These are phyloP conservation scores for Strongylocentrotus purpuratus DNA, from an alignment of 35 echinoderm and acorn worm species.

Conservation along the genomic window DNA sequence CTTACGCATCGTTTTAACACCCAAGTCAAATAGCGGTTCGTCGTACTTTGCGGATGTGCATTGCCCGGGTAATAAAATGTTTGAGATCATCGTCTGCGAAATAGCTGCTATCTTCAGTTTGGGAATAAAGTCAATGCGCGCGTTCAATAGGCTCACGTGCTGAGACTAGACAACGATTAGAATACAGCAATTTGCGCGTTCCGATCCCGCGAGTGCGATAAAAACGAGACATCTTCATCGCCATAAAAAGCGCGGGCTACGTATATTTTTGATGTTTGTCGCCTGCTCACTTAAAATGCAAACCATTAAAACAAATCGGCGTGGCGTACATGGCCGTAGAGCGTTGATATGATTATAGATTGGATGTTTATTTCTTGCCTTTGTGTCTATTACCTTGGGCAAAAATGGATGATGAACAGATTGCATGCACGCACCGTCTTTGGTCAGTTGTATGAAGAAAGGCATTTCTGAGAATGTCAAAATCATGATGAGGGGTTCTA, in stretches of 20 bases:
- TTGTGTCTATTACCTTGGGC: neutral
- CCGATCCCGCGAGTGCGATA: slow-evolving; percentile 48
- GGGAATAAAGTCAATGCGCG: slow-evolving; percentile 1
- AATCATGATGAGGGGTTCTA: neutral
- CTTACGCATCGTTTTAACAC: slow-evolving; percentile 48
- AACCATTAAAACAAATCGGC: slow-evolving; percentile 28
- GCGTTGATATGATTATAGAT: neutral
- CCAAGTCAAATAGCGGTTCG: neutral
- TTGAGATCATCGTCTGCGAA: neutral
- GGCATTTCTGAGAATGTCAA: neutral
- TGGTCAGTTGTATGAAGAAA: neutral
- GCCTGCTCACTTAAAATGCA: slow-evolving; percentile 13
- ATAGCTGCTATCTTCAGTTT: slow-evolving; percentile 16
- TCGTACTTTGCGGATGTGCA: slow-evolving; percentile 30
- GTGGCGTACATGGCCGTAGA: neutral
- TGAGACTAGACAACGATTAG: slow-evolving; percentile 18
- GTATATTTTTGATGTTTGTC: neutral
- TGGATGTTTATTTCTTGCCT: slow-evolving; percentile 19
- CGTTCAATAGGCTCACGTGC: slow-evolving; percentile 28
- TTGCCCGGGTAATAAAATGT: neutral
- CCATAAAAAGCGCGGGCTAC: neutral
- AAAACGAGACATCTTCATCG: slow-evolving; percentile 32
- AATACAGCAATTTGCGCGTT: slow-evolving; percentile 27
- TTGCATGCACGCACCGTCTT: neutral
- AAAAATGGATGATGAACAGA: neutral